Evolutionary conservation across 2,888 invertebrate species (phyloP).

Genomic region (Thelaira solivaga): DNA sequence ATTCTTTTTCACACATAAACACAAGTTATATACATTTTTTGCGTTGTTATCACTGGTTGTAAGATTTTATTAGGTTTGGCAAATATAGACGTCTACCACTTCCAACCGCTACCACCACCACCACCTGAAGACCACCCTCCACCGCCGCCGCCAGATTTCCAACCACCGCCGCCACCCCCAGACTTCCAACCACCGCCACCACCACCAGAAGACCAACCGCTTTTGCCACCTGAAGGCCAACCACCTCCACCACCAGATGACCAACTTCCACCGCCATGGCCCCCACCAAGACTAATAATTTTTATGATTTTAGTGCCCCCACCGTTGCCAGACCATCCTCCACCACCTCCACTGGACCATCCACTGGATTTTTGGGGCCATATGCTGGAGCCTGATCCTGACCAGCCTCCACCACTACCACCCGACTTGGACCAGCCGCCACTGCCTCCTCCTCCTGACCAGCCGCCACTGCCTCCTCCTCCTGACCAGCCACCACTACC

Average conservation of each 20-base stretch:
- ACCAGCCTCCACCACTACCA: slow-evolving; percentile 59
- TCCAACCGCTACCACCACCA: slow-evolving; percentile 62
- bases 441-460: slow-evolving; percentile 57
- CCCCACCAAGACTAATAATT: slow-evolving; percentile 44
- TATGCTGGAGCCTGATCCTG: slow-evolving; percentile 59
- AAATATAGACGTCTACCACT: slow-evolving; percentile 52
- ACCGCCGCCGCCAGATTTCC: slow-evolving; percentile 60
- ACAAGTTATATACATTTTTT: neutral
- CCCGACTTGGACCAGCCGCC: slow-evolving; percentile 64
- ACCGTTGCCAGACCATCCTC: slow-evolving; percentile 59
- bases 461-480: slow-evolving; percentile 64
- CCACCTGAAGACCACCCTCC: slow-evolving; percentile 44
- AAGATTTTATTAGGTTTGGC: neutral
- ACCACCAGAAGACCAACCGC: slow-evolving; percentile 42
- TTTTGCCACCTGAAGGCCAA: slow-evolving; percentile 29
- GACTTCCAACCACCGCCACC: slow-evolving; percentile 61
- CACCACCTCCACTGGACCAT: slow-evolving; percentile 65
- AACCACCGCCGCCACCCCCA: slow-evolving; percentile 62
- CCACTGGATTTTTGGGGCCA: slow-evolving; percentile 60
- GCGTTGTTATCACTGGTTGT: slow-evolving; percentile 42
- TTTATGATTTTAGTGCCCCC: slow-evolving; percentile 51
- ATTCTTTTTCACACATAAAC: no score
- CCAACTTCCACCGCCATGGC: slow-evolving; percentile 66
- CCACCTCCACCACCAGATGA: slow-evolving; percentile 61
- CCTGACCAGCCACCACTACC: slow-evolving; percentile 66